Conservation (phyloP, 2,113 vertebrate genomes). For the Anthoscopus minutus region DNA sequence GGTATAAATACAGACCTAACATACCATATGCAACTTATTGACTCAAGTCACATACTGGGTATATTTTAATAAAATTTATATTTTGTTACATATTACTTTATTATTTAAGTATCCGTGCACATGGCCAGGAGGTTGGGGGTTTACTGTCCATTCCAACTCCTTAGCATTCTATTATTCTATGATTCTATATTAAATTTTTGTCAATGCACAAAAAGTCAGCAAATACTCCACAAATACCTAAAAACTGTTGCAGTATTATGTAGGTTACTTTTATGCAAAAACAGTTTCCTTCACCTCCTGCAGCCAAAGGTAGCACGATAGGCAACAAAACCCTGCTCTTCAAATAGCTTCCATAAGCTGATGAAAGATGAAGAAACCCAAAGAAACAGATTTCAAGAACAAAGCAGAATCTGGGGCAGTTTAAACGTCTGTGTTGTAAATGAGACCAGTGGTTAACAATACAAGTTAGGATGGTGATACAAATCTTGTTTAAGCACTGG, state of each 20-base stretch:
- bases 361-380: background rate
- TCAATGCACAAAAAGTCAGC: background rate
- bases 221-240: background rate
- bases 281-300: background rate
- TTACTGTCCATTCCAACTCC: background rate
- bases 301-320: background rate
- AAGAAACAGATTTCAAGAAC: background rate
- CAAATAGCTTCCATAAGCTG: background rate
- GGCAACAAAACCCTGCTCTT: background rate
- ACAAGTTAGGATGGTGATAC: background rate
- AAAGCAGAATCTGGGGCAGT: background rate
- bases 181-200: background rate
- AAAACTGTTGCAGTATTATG: background rate
- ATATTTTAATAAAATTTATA: background rate
- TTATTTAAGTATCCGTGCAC: background rate
- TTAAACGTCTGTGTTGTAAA: background rate
- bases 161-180: background rate
- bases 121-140: background rate
- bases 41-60: background rate
- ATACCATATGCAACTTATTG: constrained; percentile 9
- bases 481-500: background rate
- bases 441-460: background rate
- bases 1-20: background rate
- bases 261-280: background rate
- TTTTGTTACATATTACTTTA: background rate